These are phyloP conservation scores for Rhynchophorus ferrugineus DNA, from an alignment of 1,140 invertebrate species.

Conservation along the genomic window DNA sequence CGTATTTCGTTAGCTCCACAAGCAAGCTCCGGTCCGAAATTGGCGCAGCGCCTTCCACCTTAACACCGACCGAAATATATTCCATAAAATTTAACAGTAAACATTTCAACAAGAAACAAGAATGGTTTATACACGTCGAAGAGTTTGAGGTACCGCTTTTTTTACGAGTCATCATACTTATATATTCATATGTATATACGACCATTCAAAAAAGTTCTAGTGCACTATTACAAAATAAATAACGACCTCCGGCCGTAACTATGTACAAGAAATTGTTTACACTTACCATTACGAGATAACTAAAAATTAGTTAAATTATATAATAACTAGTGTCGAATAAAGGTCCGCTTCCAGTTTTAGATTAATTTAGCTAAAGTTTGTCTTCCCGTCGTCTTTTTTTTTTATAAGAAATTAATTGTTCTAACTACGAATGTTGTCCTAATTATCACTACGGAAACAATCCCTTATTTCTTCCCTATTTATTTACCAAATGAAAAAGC, in stretches of 20 bases:
- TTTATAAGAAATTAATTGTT: too few species aligned
- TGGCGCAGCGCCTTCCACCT: background rate
- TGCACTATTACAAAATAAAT: background rate
- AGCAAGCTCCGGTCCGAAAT: background rate
- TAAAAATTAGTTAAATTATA: background rate
- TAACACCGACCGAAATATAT: background rate
- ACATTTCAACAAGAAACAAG: constrained; percentile 1
- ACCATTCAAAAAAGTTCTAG: background rate
- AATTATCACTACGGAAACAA: too few species aligned
- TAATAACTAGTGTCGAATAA: background rate
- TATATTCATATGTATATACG: background rate
- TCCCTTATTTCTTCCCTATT: too few species aligned
- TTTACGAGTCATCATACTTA: background rate
- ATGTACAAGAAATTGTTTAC: background rate
- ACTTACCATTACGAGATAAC: background rate
- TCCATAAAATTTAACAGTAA: constrained; percentile 1
- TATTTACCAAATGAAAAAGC: too few species aligned
- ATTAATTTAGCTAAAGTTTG: too few species aligned
- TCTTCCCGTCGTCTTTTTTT: too few species aligned
- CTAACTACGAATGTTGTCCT: too few species aligned
- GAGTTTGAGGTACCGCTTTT: constrained; percentile 1
- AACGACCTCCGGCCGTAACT: background rate
- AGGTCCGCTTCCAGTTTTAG: too few species aligned
- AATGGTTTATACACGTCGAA: background rate
- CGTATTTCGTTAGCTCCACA: background rate